phyloP scores from a whole-genome alignment of 1,140 invertebrate species.

The Globodera ellingtonae region DNA sequence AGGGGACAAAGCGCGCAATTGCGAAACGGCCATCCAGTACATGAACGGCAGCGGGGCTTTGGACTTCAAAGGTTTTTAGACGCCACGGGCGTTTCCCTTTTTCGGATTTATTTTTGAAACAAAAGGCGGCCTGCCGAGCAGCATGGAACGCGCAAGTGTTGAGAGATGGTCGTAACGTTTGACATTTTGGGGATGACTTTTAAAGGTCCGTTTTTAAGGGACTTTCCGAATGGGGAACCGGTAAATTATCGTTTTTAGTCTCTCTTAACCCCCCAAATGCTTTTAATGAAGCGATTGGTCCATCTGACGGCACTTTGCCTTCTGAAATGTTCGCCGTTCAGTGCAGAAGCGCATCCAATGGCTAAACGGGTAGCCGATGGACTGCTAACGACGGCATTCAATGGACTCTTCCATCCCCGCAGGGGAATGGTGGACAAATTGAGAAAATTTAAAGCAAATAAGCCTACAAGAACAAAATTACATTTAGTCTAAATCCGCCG shows the following conservation, averaged over 20 bases:
- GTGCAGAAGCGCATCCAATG: conserved; percentile 34
- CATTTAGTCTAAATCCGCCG: too few species aligned
- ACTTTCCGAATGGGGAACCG: conserved; percentile 71
- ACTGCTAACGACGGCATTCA: conserved; percentile 81
- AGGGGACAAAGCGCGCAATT: conserved; percentile 69
- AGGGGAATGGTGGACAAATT: conserved; percentile 26
- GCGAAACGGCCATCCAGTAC: conserved; percentile 68
- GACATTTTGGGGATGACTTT: conserved; percentile 69
- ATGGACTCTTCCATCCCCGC: conserved; percentile 72
- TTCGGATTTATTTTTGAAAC: background rate
- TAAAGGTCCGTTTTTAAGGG: conserved; percentile 68
- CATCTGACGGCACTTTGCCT: conserved; percentile 67
- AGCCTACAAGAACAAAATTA: background rate
- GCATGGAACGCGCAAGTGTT: conserved; percentile 1
- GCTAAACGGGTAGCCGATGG: conserved; percentile 32
- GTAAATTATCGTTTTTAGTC: conserved; percentile 85
- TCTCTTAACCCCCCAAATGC: background rate
- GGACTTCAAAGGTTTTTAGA: conserved; percentile 33
- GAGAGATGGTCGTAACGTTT: background rate
- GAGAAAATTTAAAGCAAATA: background rate
- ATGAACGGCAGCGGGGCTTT: conserved; percentile 76
- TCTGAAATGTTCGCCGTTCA: conserved; percentile 64
- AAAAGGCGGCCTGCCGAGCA: background rate
- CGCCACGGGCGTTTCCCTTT: background rate
- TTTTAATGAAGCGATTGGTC: background rate